Conservation (phyloP, 2,797 vertebrate genomes). For the Dendrocincla tyrannina region DNA sequence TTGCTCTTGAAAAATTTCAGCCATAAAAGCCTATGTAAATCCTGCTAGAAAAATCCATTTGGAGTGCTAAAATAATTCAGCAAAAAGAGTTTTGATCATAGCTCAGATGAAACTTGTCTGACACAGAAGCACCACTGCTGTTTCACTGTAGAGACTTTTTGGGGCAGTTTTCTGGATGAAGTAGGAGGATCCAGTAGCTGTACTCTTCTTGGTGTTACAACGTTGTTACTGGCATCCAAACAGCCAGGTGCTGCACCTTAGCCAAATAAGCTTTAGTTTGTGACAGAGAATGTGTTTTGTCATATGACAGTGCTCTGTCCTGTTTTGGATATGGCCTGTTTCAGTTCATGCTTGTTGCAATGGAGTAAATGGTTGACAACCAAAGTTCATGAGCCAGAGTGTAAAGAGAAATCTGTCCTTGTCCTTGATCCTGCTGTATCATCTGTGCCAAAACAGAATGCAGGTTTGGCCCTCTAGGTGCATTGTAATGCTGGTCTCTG, state of each 20-base stretch:
- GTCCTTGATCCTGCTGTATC: neutral
- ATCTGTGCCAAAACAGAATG: neutral
- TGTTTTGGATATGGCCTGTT: neutral
- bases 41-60: neutral
- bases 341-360: neutral
- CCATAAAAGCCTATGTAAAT: neutral
- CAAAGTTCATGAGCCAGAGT: neutral
- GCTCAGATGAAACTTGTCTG: neutral
- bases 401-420: neutral
- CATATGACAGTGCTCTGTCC: neutral
- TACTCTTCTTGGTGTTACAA: neutral
- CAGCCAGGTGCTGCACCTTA: neutral
- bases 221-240: neutral
- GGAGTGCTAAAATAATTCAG: neutral
- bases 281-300: neutral
- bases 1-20: neutral
- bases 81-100: neutral
- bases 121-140: neutral
- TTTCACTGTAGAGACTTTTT: neutral
- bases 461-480: neutral
- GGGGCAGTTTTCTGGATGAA: neutral
- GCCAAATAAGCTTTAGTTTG: neutral
- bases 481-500: neutral
- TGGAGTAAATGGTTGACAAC: neutral
- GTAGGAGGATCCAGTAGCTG: neutral